Evolutionary conservation across 2,797 vertebrate genomes (phyloP), one percentile per base, ranked within the genome.

Genomic region (Erithacus rubecula): DNA sequence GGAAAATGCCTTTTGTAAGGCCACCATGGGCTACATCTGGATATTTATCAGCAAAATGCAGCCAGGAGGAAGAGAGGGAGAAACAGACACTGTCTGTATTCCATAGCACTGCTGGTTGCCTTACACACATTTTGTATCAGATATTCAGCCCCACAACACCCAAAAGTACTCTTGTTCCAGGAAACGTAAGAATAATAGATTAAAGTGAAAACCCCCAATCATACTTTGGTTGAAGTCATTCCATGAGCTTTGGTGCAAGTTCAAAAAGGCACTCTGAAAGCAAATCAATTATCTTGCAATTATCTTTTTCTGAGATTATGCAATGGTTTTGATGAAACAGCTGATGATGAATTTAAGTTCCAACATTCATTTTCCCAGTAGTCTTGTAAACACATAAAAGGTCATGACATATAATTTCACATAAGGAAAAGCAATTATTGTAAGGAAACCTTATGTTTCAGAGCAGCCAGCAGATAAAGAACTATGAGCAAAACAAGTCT

Each of bases 341-440:
- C 65, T 62, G 65, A 87, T 92, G 90, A 89, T 89, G 91, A 94
- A 96, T 90, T 91, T 91, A 81, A 34, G 51, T 93, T 93, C 93
- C 72, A 62, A 74, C 70, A 89, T 72, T 30, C 29, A 23, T 95
- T 96, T 90, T 81, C 77, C 94, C 82, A 67, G 80, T 84, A 77
- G 63, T 53, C 67, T 91, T 95, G 39, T 79, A 93, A 94, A 82
- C 62, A 64, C 37, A 51, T 94, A 93, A 79, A 81, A 75, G 68
- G 52, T 82, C 74, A 55, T 43, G 3, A 39, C 52, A 51, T 81
- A 34, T 21, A 41, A 94, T 51, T 95, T 94, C 68, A 91, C 94
- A 94, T 75, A 53, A 90, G 51, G 87, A 96, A 94, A 53, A 75
- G 41, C 72, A 93, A 65, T 95, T 88, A 74, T 22, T 88, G 29